Conservation (phyloP, 2,888 invertebrate species). For the Oithona nana region DNA sequence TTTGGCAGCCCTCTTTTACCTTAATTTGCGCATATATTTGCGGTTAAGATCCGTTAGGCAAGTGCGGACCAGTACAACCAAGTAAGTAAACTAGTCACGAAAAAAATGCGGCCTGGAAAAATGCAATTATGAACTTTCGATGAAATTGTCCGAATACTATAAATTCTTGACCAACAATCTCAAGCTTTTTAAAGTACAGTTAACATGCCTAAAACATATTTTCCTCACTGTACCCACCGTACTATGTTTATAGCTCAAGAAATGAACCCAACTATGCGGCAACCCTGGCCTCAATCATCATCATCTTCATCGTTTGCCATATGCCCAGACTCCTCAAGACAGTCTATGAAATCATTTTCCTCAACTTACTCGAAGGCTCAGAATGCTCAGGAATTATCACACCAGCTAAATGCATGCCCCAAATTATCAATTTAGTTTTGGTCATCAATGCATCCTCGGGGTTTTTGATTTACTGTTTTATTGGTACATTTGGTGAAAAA, state of each 20-base stretch:
- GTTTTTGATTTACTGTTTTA: constrained; percentile 7
- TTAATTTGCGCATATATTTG: constrained; percentile 1
- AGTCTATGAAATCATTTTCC: constrained; percentile 2
- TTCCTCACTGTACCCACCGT: too few species aligned
- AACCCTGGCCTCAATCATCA: constrained; percentile 12
- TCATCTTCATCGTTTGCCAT: constrained; percentile 9
- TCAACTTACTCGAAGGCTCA: not conserved
- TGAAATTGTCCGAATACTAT: too few species aligned
- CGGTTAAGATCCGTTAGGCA: not conserved
- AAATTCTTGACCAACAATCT: too few species aligned
- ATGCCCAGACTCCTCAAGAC: constrained; percentile 5
- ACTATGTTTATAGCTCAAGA: too few species aligned
- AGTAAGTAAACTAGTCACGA: not conserved
- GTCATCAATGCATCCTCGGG: not conserved
- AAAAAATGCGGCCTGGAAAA: too few species aligned
- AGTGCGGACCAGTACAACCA: not conserved
- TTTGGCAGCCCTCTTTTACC: not conserved
- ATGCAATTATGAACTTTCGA: too few species aligned
- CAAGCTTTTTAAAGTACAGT: too few species aligned
- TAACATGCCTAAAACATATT: too few species aligned
- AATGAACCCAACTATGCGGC: constrained; percentile 9
- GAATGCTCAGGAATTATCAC: not conserved
- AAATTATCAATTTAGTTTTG: constrained; percentile 4
- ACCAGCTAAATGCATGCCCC: constrained; percentile 5
- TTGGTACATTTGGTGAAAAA: constrained; percentile 4